These are phyloP conservation scores for Mesorhabditis spiculigera DNA, from an alignment of 2,888 invertebrate species.

Conservation along the genomic window DNA sequence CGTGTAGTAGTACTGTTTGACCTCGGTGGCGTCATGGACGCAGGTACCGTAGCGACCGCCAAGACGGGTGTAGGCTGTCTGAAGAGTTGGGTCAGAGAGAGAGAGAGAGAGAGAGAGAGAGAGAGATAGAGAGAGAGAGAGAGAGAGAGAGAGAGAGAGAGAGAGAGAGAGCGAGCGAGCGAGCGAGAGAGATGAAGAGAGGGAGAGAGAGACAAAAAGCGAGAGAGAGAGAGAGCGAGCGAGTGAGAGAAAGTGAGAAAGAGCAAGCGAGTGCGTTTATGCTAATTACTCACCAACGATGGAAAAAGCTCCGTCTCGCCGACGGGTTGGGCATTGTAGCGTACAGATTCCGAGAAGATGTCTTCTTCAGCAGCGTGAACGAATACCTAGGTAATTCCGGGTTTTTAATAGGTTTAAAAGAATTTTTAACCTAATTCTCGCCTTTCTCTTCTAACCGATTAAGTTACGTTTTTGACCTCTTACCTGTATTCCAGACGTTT, in stretches of 20 bases:
- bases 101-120: neutral
- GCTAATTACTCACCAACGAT: slow-evolving; percentile 12
- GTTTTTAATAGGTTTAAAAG: too few species aligned
- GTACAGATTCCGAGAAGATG: slow-evolving; percentile 37
- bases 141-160: neutral
- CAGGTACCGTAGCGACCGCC: slow-evolving; percentile 37
- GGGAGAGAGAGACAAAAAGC: too few species aligned
- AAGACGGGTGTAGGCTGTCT: slow-evolving; percentile 30
- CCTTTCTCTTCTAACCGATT: too few species aligned
- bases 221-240: too few species aligned
- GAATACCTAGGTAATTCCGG: slow-evolving; percentile 23
- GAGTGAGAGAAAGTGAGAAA: too few species aligned
- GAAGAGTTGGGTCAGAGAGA: slow-evolving; percentile 2
- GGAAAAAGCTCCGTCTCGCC: slow-evolving; percentile 21
- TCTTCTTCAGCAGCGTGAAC: slow-evolving; percentile 29
- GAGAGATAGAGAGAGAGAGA: neutral
- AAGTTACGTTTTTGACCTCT: neutral
- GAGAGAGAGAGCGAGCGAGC: neutral
- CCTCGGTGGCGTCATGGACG: slow-evolving; percentile 28
- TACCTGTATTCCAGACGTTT: slow-evolving; percentile 27
- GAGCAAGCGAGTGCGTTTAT: too few species aligned
- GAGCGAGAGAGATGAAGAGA: too few species aligned
- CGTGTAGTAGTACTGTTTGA: slow-evolving; percentile 35
- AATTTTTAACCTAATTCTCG: too few species aligned
- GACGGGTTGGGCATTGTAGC: slow-evolving; percentile 31